Evolutionary conservation across 1,140 invertebrate genomes (phyloP).

Genomic region (Orius insidiosus): DNA sequence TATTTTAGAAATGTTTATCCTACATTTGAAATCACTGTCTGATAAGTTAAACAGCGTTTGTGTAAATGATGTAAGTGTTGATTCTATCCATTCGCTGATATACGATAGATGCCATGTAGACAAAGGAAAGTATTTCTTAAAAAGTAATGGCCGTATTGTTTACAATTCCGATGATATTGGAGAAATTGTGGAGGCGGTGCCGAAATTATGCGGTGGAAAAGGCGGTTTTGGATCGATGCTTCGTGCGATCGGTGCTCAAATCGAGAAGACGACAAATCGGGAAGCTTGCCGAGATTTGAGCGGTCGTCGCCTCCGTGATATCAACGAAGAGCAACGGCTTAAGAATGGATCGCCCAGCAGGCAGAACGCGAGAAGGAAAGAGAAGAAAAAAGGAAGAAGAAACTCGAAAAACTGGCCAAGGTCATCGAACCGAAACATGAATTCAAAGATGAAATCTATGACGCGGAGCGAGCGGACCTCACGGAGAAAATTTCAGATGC

Average conservation of each 20-base stretch:
- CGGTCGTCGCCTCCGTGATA: slow-evolving; percentile 79
- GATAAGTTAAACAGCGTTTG: background rate
- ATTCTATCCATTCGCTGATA: too few species aligned
- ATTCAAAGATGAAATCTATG: slow-evolving; percentile 64
- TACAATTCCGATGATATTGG: background rate
- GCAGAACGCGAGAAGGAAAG: slow-evolving; percentile 58
- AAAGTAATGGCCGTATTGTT: slow-evolving; percentile 3
- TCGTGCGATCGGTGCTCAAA: slow-evolving; percentile 89
- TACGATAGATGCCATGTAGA: too few species aligned
- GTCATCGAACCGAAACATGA: slow-evolving; percentile 51
- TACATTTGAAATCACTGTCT: background rate
- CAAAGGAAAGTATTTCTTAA: slow-evolving; percentile 6
- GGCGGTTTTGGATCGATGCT: slow-evolving; percentile 92
- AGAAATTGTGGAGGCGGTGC: slow-evolving; percentile 23
- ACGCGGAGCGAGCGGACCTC: slow-evolving; percentile 53
- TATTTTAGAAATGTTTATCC: background rate
- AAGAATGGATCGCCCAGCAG: slow-evolving; percentile 77
- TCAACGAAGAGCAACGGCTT: slow-evolving; percentile 89
- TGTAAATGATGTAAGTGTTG: too few species aligned
- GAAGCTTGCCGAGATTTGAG: slow-evolving; percentile 94
- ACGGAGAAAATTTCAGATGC: slow-evolving; percentile 66
- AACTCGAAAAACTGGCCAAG: slow-evolving; percentile 53
- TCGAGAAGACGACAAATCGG: slow-evolving; percentile 93
- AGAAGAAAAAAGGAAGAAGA: slow-evolving; percentile 55
- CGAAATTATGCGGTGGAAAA: slow-evolving; percentile 52